Percentiles rank a stretch among this genome's conserved stretches.
Evolutionary conservation across 2,888 invertebrate species (phyloP).

Genomic region (Phyllotreta striolata): DNA sequence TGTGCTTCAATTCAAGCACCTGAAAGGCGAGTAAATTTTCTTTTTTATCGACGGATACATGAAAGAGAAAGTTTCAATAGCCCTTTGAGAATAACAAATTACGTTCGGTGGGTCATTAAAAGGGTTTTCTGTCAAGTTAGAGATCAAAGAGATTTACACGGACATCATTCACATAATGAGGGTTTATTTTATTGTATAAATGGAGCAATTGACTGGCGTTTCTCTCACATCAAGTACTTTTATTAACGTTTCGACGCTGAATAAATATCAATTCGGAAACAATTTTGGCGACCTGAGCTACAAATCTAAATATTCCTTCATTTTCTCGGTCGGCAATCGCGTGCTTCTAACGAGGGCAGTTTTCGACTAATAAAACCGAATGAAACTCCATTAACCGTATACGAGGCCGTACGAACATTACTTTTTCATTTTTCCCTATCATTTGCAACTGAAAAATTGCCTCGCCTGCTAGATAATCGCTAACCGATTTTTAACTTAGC

Average conservation of each 20-base stretch:
- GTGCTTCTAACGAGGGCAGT: slow-evolving; percentile 9
- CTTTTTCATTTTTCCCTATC: slow-evolving; percentile 12
- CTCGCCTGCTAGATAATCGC: slow-evolving; percentile 8
- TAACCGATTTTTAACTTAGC: slow-evolving; percentile 2
- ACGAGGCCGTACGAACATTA: slow-evolving; percentile 7
- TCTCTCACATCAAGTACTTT: no score
- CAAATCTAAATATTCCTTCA: slow-evolving; percentile 6
- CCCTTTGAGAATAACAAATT: slow-evolving; percentile 34
- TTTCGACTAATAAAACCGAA: slow-evolving; percentile 14
- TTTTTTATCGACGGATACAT: slow-evolving; percentile 26
- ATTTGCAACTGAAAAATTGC: slow-evolving; percentile 13
- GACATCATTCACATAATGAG: neutral
- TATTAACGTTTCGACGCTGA: no score
- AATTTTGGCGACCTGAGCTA: slow-evolving; percentile 4
- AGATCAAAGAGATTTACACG: slow-evolving; percentile 20
- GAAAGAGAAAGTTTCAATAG: slow-evolving; percentile 34
- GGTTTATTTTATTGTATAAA: neutral
- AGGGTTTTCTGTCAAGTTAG: slow-evolving; percentile 15
- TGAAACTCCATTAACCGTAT: slow-evolving; percentile 10
- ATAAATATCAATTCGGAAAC: neutral
- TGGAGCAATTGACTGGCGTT: no score
- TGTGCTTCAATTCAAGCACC: neutral
- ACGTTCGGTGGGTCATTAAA: slow-evolving; percentile 19
- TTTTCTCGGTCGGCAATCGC: slow-evolving; percentile 4
- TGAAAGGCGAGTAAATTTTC: slow-evolving; percentile 29